Base-by-base conservation (phyloP, 1,140 invertebrate species). In the Macrosteles quadrilineatus region DNA sequence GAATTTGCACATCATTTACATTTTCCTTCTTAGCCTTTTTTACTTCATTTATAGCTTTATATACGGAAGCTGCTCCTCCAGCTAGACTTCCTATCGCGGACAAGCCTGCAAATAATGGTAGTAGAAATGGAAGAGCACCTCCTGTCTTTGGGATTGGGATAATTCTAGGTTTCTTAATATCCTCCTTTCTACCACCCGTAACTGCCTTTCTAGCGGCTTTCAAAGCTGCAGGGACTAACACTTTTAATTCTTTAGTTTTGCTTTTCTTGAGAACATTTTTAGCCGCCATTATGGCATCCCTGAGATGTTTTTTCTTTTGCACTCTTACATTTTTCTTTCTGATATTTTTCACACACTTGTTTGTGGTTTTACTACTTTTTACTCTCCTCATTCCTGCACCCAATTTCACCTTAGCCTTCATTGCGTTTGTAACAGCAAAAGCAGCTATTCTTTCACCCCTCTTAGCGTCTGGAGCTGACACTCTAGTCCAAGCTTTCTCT, bases 401-500 rank as follows among this genome's bases (percentile, higher is more conserved):
- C 0, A 79, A 29, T 73, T 78, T 80, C 29, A 43, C 2, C 76
- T 80, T 81, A 23, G 70, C 29, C 67, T 77, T 78, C 73, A 80
- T 81, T 3, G 72, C 69, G 27, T 73, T 76, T 1, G 78, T 73
- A 1, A 79, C 73, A 3, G 69, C 45, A 55, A 68, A 78, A 11
- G 78, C 77, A 32, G 77, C 73, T 19, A 67, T 47, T 76, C 76
- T 78, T 75, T 80, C 79, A 23, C 72, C 71, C 6, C 79, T 62
- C 69, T 23, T 73, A 57, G 78, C 69, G 69, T 83, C 78, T 70
- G 74, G 78, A 17, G 80, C 71, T 69, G 77, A 75, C 50, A 81
- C 73, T 72, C 76, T 73, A 63, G 75, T 19, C 76, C 76, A 80
- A 30, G 81, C 81, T 72, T 76, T 78, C 45, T 80, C 70, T 43